Evolutionary conservation across 2,113 vertebrate species (phyloP), one percentile per base, ranked within the genome.

Genomic region (Plestiodon gilberti): DNA sequence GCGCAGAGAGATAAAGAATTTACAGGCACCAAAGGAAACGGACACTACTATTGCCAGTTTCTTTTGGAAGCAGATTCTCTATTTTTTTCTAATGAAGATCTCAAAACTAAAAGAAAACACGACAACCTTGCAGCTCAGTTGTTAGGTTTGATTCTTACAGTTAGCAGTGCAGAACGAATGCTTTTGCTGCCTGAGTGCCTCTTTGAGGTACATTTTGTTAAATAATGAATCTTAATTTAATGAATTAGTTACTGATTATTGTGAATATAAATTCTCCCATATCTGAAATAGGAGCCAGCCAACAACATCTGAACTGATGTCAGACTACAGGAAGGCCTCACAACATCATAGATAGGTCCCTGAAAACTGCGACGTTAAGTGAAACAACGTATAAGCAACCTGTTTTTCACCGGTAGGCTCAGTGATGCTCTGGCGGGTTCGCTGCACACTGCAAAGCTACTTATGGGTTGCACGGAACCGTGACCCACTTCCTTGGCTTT

Each of bases 81-180:
- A 80, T 69, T 48, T 0, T 65, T 88, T 90, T 89, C 38, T 57
- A 90, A 0, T 73, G 70, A 14, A 8, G 30, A 76, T 86, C 6
- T 55, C 57, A 1, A 57, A 57, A 57, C 17, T 55, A 78, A 78
- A 35, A 38, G 43, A 38, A 78, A 73, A 17, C 17, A 30, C 38
- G 43, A 61, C 33, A 17, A 59, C 3, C 55, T 14, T 83, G 52
- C 17, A 30, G 2, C 33, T 83, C 2, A 48, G 79, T 11, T 78
- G 65, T 55, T 52, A 17, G 35, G 64, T 48, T 84, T 87, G 55
- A 59, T 81, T 33, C 78, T 91, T 69, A 17, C 67, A 59, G 30
- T n/a, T 83, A 82, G 20, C 83, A 83, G 0, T 82, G 75, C 82
- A 81, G 67, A 82, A 25, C 43, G 33, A 20, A 5, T 33, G 17